Conservation (phyloP, 2,888 invertebrate species). For the Apoderus coryli region DNA sequence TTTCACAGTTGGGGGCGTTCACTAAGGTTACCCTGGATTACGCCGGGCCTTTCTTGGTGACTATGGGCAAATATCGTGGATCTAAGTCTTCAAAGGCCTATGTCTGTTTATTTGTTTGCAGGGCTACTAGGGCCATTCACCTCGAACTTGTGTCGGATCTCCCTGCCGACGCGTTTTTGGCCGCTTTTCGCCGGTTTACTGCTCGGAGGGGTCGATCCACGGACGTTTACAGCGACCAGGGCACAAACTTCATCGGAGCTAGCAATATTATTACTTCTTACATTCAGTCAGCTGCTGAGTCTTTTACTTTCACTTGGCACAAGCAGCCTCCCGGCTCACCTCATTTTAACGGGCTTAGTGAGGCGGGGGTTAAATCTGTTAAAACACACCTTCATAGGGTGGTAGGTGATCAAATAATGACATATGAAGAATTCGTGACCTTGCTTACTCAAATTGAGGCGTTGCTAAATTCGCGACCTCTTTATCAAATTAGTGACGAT, state of each 20-base stretch:
- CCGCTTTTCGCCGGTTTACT: no score
- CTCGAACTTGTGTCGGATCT: slow-evolving; percentile 20
- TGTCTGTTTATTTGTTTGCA: slow-evolving; percentile 18
- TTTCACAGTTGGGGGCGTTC: slow-evolving; percentile 15
- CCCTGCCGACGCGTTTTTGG: slow-evolving; percentile 20
- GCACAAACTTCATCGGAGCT: slow-evolving; percentile 15
- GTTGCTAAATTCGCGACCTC: slow-evolving; percentile 7
- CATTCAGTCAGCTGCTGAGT: no score
- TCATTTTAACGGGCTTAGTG: no score
- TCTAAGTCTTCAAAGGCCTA: slow-evolving; percentile 14
- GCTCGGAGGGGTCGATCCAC: slow-evolving; percentile 10
- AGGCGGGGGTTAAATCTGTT: no score
- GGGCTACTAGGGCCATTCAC: slow-evolving; percentile 21
- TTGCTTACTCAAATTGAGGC: slow-evolving; percentile 5
- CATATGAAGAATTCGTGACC: slow-evolving; percentile 7
- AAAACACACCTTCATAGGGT: no score
- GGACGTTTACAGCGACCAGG: slow-evolving; percentile 10
- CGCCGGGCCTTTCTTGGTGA: slow-evolving; percentile 13
- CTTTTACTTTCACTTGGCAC: no score
- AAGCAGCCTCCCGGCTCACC: no score
- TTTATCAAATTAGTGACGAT: slow-evolving; percentile 3
- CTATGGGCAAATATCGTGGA: slow-evolving; percentile 11
- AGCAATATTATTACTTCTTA: no score
- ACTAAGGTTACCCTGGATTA: slow-evolving; percentile 11
- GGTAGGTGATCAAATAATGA: slow-evolving; percentile 7